phyloP scores from a whole-genome alignment of 2,797 vertebrate genomes.

The Toxotes lorentzi region DNA sequence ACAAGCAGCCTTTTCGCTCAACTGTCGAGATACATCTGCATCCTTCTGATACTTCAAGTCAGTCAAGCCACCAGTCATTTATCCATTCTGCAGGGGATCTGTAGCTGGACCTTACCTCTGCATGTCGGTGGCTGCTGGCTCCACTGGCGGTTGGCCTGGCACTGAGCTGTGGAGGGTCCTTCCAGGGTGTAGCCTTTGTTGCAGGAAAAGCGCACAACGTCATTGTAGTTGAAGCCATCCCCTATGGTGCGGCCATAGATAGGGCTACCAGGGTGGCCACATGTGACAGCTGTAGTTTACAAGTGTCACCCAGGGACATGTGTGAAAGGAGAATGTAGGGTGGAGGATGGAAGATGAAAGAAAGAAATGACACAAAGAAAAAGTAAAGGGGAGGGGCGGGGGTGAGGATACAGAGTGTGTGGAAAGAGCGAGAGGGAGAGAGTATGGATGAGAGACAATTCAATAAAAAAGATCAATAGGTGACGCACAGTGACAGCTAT shows the following conservation, averaged over 20 bases:
- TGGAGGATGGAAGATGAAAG: slow-evolving; percentile 9
- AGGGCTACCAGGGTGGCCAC: slow-evolving; percentile 97
- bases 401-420: not conserved
- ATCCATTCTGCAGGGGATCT: slow-evolving; percentile 26
- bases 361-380: slow-evolving; percentile 1
- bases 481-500: slow-evolving; percentile 56
- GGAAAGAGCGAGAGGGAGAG: not conserved
- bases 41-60: slow-evolving; percentile 46
- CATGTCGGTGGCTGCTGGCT: slow-evolving; percentile 95
- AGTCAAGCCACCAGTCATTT: slow-evolving; percentile 39
- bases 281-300: slow-evolving; percentile 90
- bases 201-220: slow-evolving; percentile 94
- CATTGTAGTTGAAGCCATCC: slow-evolving; percentile 97
- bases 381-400: not conserved
- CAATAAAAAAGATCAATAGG: slow-evolving; percentile 66
- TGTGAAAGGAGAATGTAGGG: slow-evolving; percentile 6
- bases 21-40: slow-evolving; percentile 42
- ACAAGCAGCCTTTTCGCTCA: slow-evolving; percentile 47
- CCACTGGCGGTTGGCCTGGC: slow-evolving; percentile 96
- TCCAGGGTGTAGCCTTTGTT: slow-evolving; percentile 96
- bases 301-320: slow-evolving; percentile 20
- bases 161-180: slow-evolving; percentile 94
- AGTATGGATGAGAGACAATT: slow-evolving; percentile 32
- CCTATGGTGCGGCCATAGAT: slow-evolving; percentile 97
- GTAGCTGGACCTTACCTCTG: slow-evolving; percentile 86